Evolutionary conservation across 1,140 invertebrate genomes (phyloP), one percentile per base, ranked within the genome.

Genomic region (Drosophila parvula): DNA sequence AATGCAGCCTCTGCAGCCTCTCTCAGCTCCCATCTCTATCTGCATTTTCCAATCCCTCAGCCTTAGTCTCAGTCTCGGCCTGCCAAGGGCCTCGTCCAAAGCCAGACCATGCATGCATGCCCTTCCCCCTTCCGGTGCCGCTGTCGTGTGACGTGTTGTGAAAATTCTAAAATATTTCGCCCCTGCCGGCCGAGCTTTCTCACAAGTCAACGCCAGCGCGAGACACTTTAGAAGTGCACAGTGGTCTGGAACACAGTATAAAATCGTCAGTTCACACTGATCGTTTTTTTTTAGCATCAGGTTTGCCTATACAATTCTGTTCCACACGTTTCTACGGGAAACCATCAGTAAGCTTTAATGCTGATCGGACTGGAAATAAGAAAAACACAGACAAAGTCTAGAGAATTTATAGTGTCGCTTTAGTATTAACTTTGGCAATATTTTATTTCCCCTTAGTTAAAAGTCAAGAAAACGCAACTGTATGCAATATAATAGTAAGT

Each of bases 101-200:
- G 65, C 61, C 75, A 55, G 51, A 12, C 58, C 63, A 67, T 79
- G 55, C 41, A 58, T 64, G 40, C 61, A 40, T 48, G 44, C 40
- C 45, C 38, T 55, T 36, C 12, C 60, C 56, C n/a, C 43, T 43
- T 47, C 18, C 48, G 50, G 50, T 27, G 18, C 51, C 57, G 73
- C 56, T 88, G 63, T 79, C 79, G 79, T 89, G 84, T 86, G 83
- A 86, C 61, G 83, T 83, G 79, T 86, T 86, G 79, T 67, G 79
- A 78, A 83, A 89, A 89, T 83, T 89, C 83, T 83, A 68, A 89
- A 86, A 86, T 86, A 86, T 86, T 86, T 86, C 63, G 56, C 64
- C 73, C 57, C 74, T 60, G 62, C 62, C 63, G 68, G 63, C 45
- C 55, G 28, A 74, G 79, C 73, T 89, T 78, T 88, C 84, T 84